These are phyloP conservation scores for Aricia agestis DNA, from an alignment of 1,140 invertebrate species.

Conservation along the genomic window DNA sequence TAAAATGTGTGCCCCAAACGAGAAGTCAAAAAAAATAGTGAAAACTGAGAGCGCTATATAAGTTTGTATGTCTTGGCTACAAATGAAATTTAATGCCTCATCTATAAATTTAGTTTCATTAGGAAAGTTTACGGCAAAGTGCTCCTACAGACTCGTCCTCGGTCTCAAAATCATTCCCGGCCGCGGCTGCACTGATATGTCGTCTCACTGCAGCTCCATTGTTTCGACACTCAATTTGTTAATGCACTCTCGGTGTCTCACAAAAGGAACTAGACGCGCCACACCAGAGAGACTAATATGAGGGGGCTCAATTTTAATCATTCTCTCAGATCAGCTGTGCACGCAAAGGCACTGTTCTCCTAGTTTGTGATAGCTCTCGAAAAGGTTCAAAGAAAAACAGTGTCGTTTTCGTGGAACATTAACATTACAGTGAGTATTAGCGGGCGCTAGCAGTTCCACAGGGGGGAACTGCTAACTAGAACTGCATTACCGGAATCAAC, in stretches of 20 bases:
- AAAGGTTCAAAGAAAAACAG: not conserved
- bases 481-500: not conserved
- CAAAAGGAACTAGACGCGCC: not conserved
- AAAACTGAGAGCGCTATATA: no score
- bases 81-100: no score
- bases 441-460: no score
- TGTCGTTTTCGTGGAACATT: not conserved
- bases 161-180: not conserved
- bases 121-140: not conserved
- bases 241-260: not conserved
- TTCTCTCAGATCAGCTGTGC: not conserved
- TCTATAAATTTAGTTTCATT: no score
- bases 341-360: not conserved
- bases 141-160: not conserved
- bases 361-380: not conserved
- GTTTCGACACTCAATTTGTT: constrained; percentile 11
- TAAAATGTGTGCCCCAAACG: no score
- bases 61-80: no score
- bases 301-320: not conserved
- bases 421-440: not conserved
- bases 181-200: not conserved
- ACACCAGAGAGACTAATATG: not conserved
- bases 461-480: not conserved
- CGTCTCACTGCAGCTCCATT: not conserved
- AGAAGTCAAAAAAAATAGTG: no score